A percentile compares a stretch with the other conserved stretches of the same genome.
Evolutionary conservation across 2,797 vertebrate genomes (phyloP).

Genomic region (Allobates femoralis): DNA sequence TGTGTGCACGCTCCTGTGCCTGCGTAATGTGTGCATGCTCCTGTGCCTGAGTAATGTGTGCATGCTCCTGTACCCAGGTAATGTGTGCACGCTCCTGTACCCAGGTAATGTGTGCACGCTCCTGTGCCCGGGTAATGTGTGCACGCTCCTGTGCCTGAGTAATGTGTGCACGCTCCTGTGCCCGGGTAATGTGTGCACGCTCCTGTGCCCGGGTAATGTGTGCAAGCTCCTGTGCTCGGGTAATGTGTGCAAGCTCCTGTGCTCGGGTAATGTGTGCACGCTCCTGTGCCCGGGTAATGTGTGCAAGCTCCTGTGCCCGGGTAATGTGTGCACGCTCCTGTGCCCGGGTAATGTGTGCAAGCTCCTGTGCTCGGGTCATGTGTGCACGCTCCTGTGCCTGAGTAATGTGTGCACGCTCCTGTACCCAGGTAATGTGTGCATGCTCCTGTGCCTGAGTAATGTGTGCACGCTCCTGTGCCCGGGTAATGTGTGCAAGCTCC

Average conservation of each 20-base stretch:
- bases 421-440: conserved; percentile 83
- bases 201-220: conserved; percentile 87
- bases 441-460: neutral
- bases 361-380: neutral
- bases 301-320: neutral
- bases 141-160: conserved; percentile 83
- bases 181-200: too few species aligned
- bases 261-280: conserved; percentile 70
- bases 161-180: conserved; percentile 26
- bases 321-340: conserved; percentile 58
- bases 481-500: conserved; percentile 74
- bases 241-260: too few species aligned
- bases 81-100: neutral
- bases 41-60: neutral
- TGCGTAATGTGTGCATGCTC: conserved; percentile 76
- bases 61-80: conserved; percentile 93
- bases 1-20: conserved; percentile 72
- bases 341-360: conserved; percentile 82
- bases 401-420: conserved; percentile 71
- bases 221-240: neutral
- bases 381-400: too few species aligned
- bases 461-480: conserved; percentile 81
- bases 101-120: too few species aligned
- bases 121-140: conserved; percentile 70
- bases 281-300: conserved; percentile 84